These are phyloP conservation scores for Deladenus siricidicola DNA, from an alignment of 2,888 invertebrate genomes.

Conservation along the genomic window DNA sequence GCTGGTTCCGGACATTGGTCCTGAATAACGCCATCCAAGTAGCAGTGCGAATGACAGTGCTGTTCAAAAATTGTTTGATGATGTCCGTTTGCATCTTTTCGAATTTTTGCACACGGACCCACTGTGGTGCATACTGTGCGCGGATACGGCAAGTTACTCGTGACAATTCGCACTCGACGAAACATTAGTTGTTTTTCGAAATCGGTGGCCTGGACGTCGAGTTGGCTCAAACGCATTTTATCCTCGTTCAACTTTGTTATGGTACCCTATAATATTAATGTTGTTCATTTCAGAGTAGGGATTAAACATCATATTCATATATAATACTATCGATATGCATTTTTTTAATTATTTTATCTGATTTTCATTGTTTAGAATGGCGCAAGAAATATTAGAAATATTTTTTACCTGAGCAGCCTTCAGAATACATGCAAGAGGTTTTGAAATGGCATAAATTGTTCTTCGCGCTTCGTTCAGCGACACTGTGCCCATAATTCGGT, in stretches of 20 bases:
- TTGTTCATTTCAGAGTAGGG: too few species aligned
- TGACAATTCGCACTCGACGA: conserved; percentile 1
- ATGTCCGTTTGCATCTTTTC: conserved; percentile 1
- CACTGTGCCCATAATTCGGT: conserved; percentile 11
- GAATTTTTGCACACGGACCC: conserved; percentile 13
- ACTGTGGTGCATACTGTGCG: conserved; percentile 21
- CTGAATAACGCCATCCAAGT: conserved; percentile 10
- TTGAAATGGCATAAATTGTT: conserved; percentile 9
- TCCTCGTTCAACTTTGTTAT: too few species aligned
- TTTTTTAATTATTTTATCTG: not conserved
- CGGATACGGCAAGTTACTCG: conserved; percentile 12
- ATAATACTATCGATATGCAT: conserved; percentile 1
- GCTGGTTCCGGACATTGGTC: conserved; percentile 16
- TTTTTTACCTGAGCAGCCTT: conserved; percentile 9
- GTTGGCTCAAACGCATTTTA: too few species aligned
- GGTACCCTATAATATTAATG: too few species aligned
- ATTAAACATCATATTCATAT: too few species aligned
- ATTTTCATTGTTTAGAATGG: too few species aligned
- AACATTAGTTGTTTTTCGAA: conserved; percentile 2
- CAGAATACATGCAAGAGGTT: conserved; percentile 18
- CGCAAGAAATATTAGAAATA: not conserved
- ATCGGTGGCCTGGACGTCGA: conserved; percentile 11
- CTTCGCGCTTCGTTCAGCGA: conserved; percentile 19
- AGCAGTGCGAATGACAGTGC: conserved; percentile 25
- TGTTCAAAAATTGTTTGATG: conserved; percentile 11